Evolutionary conservation across 2,888 invertebrate species (phyloP), one percentile per base, ranked within the genome.

Genomic region (Lapara coniferarum): DNA sequence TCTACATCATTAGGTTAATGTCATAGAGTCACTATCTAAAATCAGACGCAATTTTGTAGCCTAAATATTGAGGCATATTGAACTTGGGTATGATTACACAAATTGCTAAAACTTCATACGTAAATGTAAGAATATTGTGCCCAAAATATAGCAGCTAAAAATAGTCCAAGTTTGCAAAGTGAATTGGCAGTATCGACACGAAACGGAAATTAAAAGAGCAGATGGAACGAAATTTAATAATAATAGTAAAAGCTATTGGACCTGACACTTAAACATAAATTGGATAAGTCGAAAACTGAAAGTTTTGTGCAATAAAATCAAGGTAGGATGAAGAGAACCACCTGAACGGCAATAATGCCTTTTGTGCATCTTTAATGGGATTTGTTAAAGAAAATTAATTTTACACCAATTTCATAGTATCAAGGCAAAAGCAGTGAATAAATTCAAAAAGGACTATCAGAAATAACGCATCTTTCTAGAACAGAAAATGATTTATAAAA

Each of bases 121-220:
- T 10, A 55, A 2, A 53, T 8, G 14, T 53, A 16, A n/a, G 13
- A 53, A 53, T 53, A 7, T 53, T 16, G 16, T 53, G 53, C 16
- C 8, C 16, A 37, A 19, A 59, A 52, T 25, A 19, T 19, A 30
- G 19, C 8, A 19, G 30, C 44, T 52, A 69, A 68, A 68, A 69
- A 69, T 63, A 69, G 19, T 14, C 51, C 12, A 44, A 59, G 37
- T 63, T 59, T 63, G 53, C 52, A 52, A 7, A 37, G 53, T 52
- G 71, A 63, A 51, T 68, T 71, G 63, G 37, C 56, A 66, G 66
- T 44, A 55, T 53, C 66, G 67, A 70, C 58, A 44, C 37, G 19
- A 7, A 69, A 44, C 72, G 73, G 74, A 77, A 73, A 77, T 74
- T 74, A 68, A 71, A 74, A 73, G 69, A 71, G 68, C 72, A 69